Evolutionary conservation across 2,888 invertebrate genomes (phyloP).

Genomic region (Polydrusus tereticollis): DNA sequence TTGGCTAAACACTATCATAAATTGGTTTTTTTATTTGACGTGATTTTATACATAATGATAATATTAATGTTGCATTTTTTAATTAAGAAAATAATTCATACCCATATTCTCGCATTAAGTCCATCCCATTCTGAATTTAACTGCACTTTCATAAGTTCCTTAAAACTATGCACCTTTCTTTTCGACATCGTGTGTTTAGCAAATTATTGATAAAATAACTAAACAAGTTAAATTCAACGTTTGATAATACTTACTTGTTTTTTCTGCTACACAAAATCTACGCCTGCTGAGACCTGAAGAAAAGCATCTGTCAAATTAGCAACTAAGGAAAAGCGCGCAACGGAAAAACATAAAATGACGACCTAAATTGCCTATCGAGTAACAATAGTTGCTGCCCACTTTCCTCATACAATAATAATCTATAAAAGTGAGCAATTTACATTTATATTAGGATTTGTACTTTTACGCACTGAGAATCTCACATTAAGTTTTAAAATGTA

Average conservation of each 20-base stretch:
- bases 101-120: conserved; percentile 61
- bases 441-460: background rate
- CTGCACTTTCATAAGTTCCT: conserved; percentile 57
- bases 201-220: too few relatives aligned
- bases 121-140: conserved; percentile 60
- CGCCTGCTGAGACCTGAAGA: conserved; percentile 7
- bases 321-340: background rate
- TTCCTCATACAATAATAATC: conserved; percentile 1
- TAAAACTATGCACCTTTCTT: conserved; percentile 34
- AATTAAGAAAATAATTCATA: conserved; percentile 53
- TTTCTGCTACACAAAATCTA: background rate
- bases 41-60: too few relatives aligned
- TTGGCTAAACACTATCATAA: too few relatives aligned
- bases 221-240: background rate
- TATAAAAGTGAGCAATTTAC: conserved; percentile 1
- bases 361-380: background rate
- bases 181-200: background rate
- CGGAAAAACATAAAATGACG: background rate
- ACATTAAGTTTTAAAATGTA: background rate
- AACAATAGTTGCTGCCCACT: background rate
- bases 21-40: too few relatives aligned
- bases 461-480: background rate
- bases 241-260: conserved; percentile 11
- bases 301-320: background rate
- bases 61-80: background rate